phyloP scores from a whole-genome alignment of 2,797 vertebrate genomes.

The Eulemur coronatus region DNA sequence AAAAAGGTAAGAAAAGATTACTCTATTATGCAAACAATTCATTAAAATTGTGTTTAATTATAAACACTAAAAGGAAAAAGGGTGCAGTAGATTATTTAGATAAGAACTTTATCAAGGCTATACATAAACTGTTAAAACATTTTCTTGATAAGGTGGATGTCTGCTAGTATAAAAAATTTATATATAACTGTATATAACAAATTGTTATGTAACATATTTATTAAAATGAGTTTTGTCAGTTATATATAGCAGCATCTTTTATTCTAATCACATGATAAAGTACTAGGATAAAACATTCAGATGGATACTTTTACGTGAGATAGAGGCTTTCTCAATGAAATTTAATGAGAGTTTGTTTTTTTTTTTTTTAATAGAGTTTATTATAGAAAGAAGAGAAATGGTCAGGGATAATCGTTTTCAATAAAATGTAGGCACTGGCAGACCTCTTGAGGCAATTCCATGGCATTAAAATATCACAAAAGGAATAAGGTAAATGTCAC shows the following conservation, averaged over 20 bases:
- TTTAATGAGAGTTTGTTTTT: not conserved
- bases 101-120: not conserved
- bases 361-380: not conserved
- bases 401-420: not conserved
- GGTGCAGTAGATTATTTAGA: not conserved
- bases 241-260: not conserved
- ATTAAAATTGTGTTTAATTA: slow-evolving; percentile 1
- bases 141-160: not conserved
- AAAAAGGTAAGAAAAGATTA: not conserved
- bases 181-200: not conserved
- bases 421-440: not conserved
- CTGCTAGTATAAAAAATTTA: not conserved
- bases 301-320: not conserved
- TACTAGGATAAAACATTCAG: not conserved
- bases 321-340: not conserved
- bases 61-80: not conserved
- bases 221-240: not conserved
- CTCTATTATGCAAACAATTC: not conserved
- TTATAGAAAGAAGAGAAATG: not conserved
- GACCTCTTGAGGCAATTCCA: not conserved
- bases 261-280: slow-evolving; percentile 3
- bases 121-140: not conserved
- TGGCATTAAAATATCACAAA: not conserved
- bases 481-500: not conserved
- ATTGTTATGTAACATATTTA: not conserved